Base-by-base conservation (phyloP, 1,140 invertebrate species). In the Euura lappo region DNA sequence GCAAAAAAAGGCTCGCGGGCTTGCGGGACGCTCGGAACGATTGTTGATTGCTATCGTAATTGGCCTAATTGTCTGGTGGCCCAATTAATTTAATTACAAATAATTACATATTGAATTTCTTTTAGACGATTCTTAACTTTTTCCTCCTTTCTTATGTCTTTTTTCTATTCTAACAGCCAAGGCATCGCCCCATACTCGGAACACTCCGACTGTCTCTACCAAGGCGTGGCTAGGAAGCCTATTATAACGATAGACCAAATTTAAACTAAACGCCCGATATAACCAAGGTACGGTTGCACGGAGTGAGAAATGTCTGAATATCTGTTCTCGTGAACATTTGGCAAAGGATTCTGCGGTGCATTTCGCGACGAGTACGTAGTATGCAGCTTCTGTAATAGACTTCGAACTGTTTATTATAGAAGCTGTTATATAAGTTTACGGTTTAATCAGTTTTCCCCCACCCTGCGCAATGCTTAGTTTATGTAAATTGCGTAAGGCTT, bases 71-170 rank as follows among this genome's bases (percentile, higher is more conserved):
- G 84, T 84, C 79, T 74, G 77, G 69, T 82, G 83, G 80, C 78
- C 81, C 83, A 85, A 86, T 86, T 84, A 85, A 84, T 85, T 84
- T 84, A 84, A 86, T 86, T 85, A 84, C 77, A 75, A 81, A 78
- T 84, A 86, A 84, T 85, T 81, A 77, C 28, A 28, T 73, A 51
- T 65, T 66, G 44, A 4, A 46, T 60, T 60, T 51, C 45, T 47
- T 47, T 28, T 13, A 44, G 11, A 44, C 2, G 4, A 60, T 60
- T 60, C 51, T 60, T 60, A 8, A 60, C 4, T 60, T 60, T 60
- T 60, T 60, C 3, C 51, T n/a, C 8, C 13, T 60, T 60, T 60
- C 8, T 60, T 28, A 1, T 28, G 28, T 28, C 28, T 11, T 11
- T 8, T n/a, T 60, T 60, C 8, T n/a, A 8, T 60, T 8, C 5